A percentile compares a stretch with the other conserved stretches of the same genome.
Conservation (phyloP, 2,888 invertebrate species). For the Dicyrtomina minuta region DNA sequence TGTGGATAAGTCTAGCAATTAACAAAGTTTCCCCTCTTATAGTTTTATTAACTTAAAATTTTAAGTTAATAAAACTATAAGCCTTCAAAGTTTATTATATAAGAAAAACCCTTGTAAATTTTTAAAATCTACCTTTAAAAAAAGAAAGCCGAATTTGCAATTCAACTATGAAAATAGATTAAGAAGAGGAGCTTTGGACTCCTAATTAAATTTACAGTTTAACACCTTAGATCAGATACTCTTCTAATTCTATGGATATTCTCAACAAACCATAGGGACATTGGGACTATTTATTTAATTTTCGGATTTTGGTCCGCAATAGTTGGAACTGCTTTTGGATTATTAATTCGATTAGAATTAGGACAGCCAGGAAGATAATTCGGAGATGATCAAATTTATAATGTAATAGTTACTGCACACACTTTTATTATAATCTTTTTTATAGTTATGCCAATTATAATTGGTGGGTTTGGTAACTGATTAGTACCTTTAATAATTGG, state of each 20-base stretch:
- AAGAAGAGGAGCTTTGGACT: slow-evolving; percentile 21
- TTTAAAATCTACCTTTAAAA: not conserved
- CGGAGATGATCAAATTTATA: slow-evolving; percentile 57
- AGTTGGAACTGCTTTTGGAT: no score
- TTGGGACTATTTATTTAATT: slow-evolving; percentile 72
- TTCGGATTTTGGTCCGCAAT: no score
- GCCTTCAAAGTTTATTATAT: no score
- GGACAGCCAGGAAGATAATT: slow-evolving; percentile 68
- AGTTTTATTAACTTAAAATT: no score
- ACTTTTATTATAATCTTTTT: slow-evolving; percentile 70
- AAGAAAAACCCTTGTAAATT: no score
- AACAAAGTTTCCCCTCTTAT: no score
- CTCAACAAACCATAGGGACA: slow-evolving; percentile 75
- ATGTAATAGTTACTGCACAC: slow-evolving; percentile 75
- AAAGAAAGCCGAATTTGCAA: not conserved
- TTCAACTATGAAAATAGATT: not conserved
- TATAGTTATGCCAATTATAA: slow-evolving; percentile 62
- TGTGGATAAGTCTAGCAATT: no score
- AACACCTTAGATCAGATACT: slow-evolving; percentile 66
- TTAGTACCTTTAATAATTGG: slow-evolving; percentile 74
- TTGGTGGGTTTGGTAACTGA: slow-evolving; percentile 83
- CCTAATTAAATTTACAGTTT: slow-evolving; percentile 58
- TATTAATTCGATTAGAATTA: slow-evolving; percentile 75
- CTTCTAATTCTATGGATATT: slow-evolving; percentile 66
- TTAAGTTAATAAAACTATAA: no score